Base-by-base conservation (phyloP, 2,113 vertebrate species). In the Ictalurus punctatus region DNA sequence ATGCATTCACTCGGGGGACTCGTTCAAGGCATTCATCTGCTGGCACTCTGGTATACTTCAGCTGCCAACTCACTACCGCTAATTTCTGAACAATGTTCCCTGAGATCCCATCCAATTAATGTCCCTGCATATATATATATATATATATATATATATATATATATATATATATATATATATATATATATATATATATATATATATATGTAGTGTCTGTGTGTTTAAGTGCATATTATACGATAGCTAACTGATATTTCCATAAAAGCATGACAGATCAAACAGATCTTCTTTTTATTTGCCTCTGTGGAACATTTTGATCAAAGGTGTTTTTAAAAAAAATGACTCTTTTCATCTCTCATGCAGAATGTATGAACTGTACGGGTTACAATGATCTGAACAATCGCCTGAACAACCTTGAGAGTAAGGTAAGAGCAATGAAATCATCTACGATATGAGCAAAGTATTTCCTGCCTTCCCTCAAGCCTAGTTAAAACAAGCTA, bases 351-450 rank as follows among this genome's bases (percentile, higher is more conserved):
- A 37, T 59, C 86, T 86, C 74, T 84, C 2, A 4, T 82, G 6
- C 93, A 99, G 98, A 98, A 94, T 98, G 97, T 91, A 95, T 98
- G 96, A 99, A 99, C 94, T 99, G 98, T 87, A 98, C 97, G 0
- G 95, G 95, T 67, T 96, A 97, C 59, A 95, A 94, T 0, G 94
- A 97, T 30, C 97, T 99, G 96, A 97, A 91, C 0, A 96, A 95
- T 92, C 96, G 97, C 85, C 95, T 99, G 84, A 96, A 94, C 91
- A 94, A 92, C 0, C 95, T 98, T 25, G 98, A 98, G 93, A 95
- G 96, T 88, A 98, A 98, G 97, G 98, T 98, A 93, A 87, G 79
- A 56, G 9, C 48, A 27, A 25, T 9, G 54, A 86, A 54, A 17
- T 37, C n/a, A 85, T 4, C 1, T 7, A 84, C 21, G 65, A 85